Evolutionary conservation across 2,797 vertebrate species (phyloP).

Genomic region (Zalophus californianus): DNA sequence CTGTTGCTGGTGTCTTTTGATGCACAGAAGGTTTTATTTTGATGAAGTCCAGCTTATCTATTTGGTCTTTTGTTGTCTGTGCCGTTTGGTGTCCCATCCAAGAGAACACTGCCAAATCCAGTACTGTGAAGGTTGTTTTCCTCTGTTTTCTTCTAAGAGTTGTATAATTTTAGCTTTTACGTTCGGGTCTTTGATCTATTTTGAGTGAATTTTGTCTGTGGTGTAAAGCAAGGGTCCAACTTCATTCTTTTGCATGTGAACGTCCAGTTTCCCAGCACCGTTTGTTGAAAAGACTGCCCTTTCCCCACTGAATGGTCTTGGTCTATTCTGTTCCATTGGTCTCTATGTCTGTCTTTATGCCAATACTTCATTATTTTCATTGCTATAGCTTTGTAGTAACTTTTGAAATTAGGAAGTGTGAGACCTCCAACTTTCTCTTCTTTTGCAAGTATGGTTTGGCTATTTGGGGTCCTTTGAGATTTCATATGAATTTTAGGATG

Average conservation of each 20-base stretch:
- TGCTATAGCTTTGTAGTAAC: not conserved
- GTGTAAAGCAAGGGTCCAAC: not conserved
- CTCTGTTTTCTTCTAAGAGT: not conserved
- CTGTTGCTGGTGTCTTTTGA: not conserved
- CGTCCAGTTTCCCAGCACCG: not conserved
- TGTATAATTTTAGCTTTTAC: not conserved
- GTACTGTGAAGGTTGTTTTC: not conserved
- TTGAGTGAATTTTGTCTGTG: not conserved
- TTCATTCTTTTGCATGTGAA: not conserved
- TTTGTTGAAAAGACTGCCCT: not conserved
- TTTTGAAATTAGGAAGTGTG: not conserved
- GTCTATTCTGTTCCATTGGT: not conserved
- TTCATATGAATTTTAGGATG: not conserved
- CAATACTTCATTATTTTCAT: not conserved
- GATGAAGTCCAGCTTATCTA: not conserved
- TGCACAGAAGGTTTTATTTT: not conserved
- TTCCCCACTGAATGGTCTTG: not conserved
- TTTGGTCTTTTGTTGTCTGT: not conserved
- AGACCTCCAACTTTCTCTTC: not conserved
- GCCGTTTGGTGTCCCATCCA: not conserved
- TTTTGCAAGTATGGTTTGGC: not conserved
- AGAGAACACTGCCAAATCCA: not conserved
- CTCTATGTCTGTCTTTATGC: not conserved
- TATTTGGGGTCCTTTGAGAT: not conserved
- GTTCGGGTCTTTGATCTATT: not conserved